Base-by-base conservation (phyloP, 2,797 vertebrate species). In the Sardinella longiceps region DNA sequence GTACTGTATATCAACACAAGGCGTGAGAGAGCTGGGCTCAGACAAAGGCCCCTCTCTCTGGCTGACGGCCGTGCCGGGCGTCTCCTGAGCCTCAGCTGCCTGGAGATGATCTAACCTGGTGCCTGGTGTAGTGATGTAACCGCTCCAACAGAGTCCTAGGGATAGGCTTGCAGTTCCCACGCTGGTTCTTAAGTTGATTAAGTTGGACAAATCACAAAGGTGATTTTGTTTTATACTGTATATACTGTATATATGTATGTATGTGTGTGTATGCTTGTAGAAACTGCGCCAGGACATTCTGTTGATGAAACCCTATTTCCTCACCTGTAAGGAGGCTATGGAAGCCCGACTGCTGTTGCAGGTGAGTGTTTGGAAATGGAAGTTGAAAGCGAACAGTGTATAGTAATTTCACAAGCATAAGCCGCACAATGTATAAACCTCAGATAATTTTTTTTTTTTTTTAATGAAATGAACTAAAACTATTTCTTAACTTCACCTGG, bases 271-370 rank as follows among this genome's bases (percentile, higher is more conserved):
- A 15, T 1, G 4, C 56, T 88, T 23, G 10, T 93, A 99, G 98
- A 99, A 99, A 92, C 95, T 99, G 63, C 97, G 98, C 82, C 98
- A 99, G 93, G 98, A 99, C 90, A 98, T 99, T 91, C 93, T 99
- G 85, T 91, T 98, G 81, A 99, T 99, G 98, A 99, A 99, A 94
- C 98, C 98, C 0, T 99, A 99, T 92, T 98, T 99, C 91, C 96
- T 99, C 89, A 98, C 98, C 5, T 99, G 98, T 92, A 99, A 97
- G 90, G 98, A 99, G 89, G 98, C 98, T 0, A 98, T 99, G 98
- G 98, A 98, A 87, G 97, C 97, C 0, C 96, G 98, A 30, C 93
- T 99, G 66, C 94, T 99, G 83, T 92, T 99, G 60, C 98, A 99
- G 96, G 98, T 97, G 74, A 91, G 95, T 53, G 51, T 77, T 5